Conservation (phyloP, 1,140 invertebrate genomes). For the Trachymyrmex cornetzi region DNA sequence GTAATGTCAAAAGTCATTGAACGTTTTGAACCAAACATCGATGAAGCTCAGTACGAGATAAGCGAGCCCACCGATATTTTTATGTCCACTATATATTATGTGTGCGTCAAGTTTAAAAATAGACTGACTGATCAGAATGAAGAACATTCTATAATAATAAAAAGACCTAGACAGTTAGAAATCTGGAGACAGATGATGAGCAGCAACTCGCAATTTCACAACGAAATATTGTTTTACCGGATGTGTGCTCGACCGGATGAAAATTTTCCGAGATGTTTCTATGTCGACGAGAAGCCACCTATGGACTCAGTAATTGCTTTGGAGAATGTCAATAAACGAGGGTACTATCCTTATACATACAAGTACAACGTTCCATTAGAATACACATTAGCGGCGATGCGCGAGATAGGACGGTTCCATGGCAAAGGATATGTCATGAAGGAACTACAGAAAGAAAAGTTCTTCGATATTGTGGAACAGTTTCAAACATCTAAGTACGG, state of each 20-base stretch:
- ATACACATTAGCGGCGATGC: slow-evolving; percentile 77
- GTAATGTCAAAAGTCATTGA: slow-evolving; percentile 6
- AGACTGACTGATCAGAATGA: neutral
- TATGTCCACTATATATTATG: slow-evolving; percentile 66
- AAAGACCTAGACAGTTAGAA: neutral
- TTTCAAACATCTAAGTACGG: slow-evolving; percentile 64
- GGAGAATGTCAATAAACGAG: slow-evolving; percentile 75
- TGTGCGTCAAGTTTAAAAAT: slow-evolving; percentile 47
- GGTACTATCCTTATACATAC: slow-evolving; percentile 50
- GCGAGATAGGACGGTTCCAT: slow-evolving; percentile 83
- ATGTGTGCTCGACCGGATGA: slow-evolving; percentile 24
- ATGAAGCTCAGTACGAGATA: slow-evolving; percentile 34
- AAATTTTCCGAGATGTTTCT: slow-evolving; percentile 71
- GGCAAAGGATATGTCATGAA: slow-evolving; percentile 82
- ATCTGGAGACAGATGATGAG: neutral
- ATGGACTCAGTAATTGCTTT: slow-evolving; percentile 74
- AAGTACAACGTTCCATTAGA: slow-evolving; percentile 63
- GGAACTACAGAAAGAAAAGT: slow-evolving; percentile 71
- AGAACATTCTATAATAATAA: neutral
- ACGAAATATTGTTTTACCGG: slow-evolving; percentile 81
- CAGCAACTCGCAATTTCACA: slow-evolving; percentile 71
- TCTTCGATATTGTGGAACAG: slow-evolving; percentile 70
- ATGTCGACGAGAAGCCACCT: slow-evolving; percentile 14
- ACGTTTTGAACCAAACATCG: neutral
- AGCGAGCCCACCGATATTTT: neutral